phyloP scores from a whole-genome alignment of 1,140 invertebrate species.

The Propsilocerus akamusi region DNA sequence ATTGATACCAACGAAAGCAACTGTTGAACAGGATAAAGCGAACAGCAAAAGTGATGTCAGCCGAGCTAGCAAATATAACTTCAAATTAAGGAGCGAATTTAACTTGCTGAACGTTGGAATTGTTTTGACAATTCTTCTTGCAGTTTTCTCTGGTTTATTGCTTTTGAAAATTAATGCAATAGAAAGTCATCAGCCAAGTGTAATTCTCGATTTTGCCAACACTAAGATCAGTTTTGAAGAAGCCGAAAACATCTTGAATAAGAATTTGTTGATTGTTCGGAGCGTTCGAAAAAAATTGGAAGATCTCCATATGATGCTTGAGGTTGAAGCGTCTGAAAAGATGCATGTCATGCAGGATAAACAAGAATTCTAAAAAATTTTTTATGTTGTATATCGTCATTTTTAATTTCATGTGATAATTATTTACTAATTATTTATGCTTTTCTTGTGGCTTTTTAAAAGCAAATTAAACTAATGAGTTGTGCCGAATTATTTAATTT shows the following conservation, averaged over 20 bases:
- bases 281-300: not conserved
- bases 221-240: constrained; percentile 12
- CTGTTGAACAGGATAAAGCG: not conserved
- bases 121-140: constrained; percentile 13
- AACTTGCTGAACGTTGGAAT: constrained; percentile 17
- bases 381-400: no score
- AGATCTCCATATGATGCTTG: not conserved
- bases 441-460: no score
- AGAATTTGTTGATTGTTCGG: constrained; percentile 12
- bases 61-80: no score
- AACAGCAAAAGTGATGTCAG: no score
- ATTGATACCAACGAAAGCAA: not conserved
- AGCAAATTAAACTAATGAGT: no score
- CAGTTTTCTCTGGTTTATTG: constrained; percentile 18
- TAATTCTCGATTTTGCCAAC: not conserved
- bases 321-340: no score
- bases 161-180: constrained; percentile 17
- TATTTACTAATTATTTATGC: no score
- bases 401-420: no score
- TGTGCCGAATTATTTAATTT: no score
- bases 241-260: constrained; percentile 16
- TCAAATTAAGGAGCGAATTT: constrained; percentile 13
- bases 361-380: no score
- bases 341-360: no score
- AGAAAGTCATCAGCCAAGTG: no score